These are phyloP conservation scores for Panonychus citri DNA, from an alignment of 1,140 invertebrate genomes.

Conservation along the genomic window DNA sequence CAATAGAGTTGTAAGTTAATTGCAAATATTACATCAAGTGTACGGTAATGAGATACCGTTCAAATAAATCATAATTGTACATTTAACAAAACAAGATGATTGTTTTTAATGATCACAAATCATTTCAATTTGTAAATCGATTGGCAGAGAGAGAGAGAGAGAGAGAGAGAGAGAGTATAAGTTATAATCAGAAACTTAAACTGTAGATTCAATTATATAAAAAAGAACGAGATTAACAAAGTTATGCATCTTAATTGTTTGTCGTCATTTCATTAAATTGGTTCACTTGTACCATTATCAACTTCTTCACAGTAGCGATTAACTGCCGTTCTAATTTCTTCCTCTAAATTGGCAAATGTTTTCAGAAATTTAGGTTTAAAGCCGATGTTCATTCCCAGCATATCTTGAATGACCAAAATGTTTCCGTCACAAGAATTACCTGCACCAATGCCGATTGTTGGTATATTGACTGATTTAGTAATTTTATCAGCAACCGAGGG, in stretches of 20 bases:
- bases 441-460: conserved; percentile 16
- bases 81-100: not conserved
- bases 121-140: too few species aligned
- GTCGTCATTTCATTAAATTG: too few species aligned
- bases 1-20: not conserved
- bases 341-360: not conserved
- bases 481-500: conserved; percentile 6
- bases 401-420: conserved; percentile 14
- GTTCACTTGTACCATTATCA: not conserved
- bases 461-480: conserved; percentile 9
- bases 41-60: too few species aligned
- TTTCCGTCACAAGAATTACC: conserved; percentile 14
- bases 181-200: too few species aligned
- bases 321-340: not conserved
- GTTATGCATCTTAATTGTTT: too few species aligned
- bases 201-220: too few species aligned
- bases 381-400: conserved; percentile 12
- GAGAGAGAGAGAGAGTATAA: too few species aligned
- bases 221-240: too few species aligned
- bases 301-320: not conserved
- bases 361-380: conserved; percentile 2
- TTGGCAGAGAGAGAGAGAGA: too few species aligned
- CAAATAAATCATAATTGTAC: not conserved
- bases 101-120: too few species aligned
- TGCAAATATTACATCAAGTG: not conserved